These are phyloP conservation scores for Autographa gamma DNA, from an alignment of 2,888 invertebrate species.

Conservation along the genomic window DNA sequence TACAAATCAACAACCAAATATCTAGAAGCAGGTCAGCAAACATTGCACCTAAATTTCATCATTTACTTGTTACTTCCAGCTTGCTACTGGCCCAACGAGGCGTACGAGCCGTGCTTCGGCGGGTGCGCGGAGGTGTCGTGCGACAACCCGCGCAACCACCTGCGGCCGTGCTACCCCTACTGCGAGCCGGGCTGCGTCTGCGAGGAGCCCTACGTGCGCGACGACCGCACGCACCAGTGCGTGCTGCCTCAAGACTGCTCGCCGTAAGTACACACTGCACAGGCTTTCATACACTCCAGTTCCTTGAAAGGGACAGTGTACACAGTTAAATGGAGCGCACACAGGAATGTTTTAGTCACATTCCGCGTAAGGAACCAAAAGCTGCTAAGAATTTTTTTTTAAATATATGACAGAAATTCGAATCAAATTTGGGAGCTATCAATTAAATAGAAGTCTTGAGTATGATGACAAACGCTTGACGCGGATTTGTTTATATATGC, in stretches of 20 bases:
- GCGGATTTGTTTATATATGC: neutral
- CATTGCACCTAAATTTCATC: neutral
- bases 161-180: slow-evolving; percentile 85
- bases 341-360: neutral
- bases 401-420: too few species aligned
- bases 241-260: slow-evolving; percentile 84
- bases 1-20: too few species aligned
- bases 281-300: neutral
- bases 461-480: too few species aligned
- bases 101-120: slow-evolving; percentile 84
- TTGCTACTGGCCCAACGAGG: slow-evolving; percentile 84
- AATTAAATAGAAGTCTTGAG: too few species aligned
- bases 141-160: slow-evolving; percentile 84
- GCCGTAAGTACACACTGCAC: slow-evolving; percentile 70
- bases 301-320: neutral
- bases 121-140: slow-evolving; percentile 85
- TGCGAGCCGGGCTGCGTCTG: slow-evolving; percentile 86
- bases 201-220: slow-evolving; percentile 83
- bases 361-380: neutral
- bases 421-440: too few species aligned
- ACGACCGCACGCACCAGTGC: slow-evolving; percentile 84
- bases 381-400: too few species aligned
- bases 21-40: too few species aligned
- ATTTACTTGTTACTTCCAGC: slow-evolving; percentile 65
- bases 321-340: neutral